phyloP scores from a whole-genome alignment of 2,113 vertebrate species.

The Acanthochromis polyacanthus region DNA sequence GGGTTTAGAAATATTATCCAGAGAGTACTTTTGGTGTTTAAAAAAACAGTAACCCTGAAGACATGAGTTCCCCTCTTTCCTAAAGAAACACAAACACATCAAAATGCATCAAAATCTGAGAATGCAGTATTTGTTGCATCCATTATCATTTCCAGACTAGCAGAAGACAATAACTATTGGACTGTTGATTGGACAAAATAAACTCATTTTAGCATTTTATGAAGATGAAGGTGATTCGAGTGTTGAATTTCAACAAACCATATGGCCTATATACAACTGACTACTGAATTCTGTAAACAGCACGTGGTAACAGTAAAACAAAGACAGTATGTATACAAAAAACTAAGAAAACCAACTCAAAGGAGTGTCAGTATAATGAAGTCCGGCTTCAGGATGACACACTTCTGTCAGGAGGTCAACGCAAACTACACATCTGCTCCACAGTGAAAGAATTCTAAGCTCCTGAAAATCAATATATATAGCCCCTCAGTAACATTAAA shows the following conservation, averaged over 20 bases:
- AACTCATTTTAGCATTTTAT: background rate
- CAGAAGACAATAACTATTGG: constrained; percentile 11
- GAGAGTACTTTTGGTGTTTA: constrained; percentile 32
- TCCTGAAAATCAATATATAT: background rate
- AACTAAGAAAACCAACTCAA: background rate
- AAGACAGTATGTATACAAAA: background rate
- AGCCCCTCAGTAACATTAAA: background rate
- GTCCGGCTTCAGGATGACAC: background rate
- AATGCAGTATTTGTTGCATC: background rate
- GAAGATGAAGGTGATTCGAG: background rate
- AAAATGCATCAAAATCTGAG: constrained; percentile 36
- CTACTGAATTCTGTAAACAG: constrained; percentile 4
- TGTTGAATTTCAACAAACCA: background rate
- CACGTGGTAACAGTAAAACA: background rate
- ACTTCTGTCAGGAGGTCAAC: background rate
- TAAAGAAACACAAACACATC: constrained; percentile 41
- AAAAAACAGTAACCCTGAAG: constrained; percentile 45
- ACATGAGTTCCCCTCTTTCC: constrained; percentile 28
- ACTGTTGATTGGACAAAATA: background rate
- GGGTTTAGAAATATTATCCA: constrained; percentile 54
- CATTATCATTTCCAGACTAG: constrained; percentile 8
- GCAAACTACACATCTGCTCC: background rate
- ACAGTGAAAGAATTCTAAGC: background rate
- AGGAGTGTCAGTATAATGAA: background rate
- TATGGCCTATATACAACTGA: background rate